Base-by-base conservation (phyloP, 2,797 vertebrate species). In the Sebastiscus albofasciatus region DNA sequence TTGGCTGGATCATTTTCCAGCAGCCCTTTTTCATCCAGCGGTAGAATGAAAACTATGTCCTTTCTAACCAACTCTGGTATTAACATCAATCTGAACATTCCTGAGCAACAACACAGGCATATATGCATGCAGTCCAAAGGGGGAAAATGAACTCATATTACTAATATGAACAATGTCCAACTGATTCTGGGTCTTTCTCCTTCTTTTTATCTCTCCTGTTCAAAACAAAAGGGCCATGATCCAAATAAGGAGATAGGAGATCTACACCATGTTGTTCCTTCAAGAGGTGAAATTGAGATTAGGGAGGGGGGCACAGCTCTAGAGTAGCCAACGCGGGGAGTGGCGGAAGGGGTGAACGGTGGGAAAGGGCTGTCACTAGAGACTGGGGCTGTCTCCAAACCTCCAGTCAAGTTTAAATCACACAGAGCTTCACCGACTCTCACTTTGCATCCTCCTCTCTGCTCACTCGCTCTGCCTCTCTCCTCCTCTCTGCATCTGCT, bases 181-280 rank as follows among this genome's bases (percentile, higher is more conserved):
- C 86, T 87, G 68, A 85, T 34, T 72, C 68, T 60, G 61, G 72
- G 72, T 78, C 81, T 76, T 83, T 81, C 58, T 77, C 72, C 52
- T 83, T 56, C 64, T 83, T 56, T 75, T 49, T 88, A 80, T 83
- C 24, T 85, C 59, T 92, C 90, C 67, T 83, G 81, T 64, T n/a
- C 72, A 88, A 84, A 86, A 75, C 67, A 81, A 87, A 82, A 56
- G 70, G 67, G 26, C 75, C 54, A 86, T 90, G 86, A 92, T 87
- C 97, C 97, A 97, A 97, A 98, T 96, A 98, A 96, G 96, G 97
- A 94, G 81, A 94, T 72, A 83, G 89, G 82, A 91, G 90, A 89
- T 82, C 75, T 80, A 81, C 89, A 95, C 93, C 93, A 92, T 84
- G 92, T 91, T 90, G 92, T 94, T 94, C 88, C 87, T 94, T 92